A percentile compares a stretch with the other conserved stretches of the same genome.
Evolutionary conservation across 2,888 invertebrate genomes (phyloP).

Genomic region (Gordius sp.): DNA sequence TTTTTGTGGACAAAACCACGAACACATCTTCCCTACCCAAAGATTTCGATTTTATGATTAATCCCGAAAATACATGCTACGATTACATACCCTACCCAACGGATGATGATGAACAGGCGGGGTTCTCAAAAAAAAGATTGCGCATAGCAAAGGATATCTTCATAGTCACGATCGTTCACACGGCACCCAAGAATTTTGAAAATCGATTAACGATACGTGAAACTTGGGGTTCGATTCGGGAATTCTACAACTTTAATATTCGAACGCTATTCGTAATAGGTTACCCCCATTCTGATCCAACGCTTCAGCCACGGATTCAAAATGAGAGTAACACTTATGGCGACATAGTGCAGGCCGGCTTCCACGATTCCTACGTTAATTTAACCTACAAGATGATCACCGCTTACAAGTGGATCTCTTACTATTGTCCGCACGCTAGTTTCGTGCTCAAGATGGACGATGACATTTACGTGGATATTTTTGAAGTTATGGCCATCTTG

Average conservation of each 20-base stretch:
- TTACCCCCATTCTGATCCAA: not conserved
- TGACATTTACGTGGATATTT: conserved; percentile 15
- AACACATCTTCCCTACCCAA: too few species aligned
- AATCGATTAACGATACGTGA: not conserved
- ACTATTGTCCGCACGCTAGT: not conserved
- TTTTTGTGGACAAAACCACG: too few species aligned
- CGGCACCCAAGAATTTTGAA: too few species aligned
- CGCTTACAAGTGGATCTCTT: not conserved
- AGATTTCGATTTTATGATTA: too few species aligned
- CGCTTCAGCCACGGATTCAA: not conserved
- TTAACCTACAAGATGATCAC: too few species aligned
- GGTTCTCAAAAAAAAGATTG: too few species aligned
- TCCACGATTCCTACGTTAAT: not conserved
- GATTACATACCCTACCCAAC: too few species aligned
- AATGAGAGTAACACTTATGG: not conserved
- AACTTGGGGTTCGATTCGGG: not conserved
- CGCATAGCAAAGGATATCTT: not conserved
- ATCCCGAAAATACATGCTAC: too few species aligned
- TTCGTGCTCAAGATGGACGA: conserved; percentile 17
- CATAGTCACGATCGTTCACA: not conserved
- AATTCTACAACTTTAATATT: not conserved
- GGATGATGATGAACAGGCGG: too few species aligned
- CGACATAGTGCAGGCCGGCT: not conserved
- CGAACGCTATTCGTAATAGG: not conserved
- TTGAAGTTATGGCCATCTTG: not conserved